Conservation (phyloP, 2,113 vertebrate species). For the Dendropsophus ebraccatus region DNA sequence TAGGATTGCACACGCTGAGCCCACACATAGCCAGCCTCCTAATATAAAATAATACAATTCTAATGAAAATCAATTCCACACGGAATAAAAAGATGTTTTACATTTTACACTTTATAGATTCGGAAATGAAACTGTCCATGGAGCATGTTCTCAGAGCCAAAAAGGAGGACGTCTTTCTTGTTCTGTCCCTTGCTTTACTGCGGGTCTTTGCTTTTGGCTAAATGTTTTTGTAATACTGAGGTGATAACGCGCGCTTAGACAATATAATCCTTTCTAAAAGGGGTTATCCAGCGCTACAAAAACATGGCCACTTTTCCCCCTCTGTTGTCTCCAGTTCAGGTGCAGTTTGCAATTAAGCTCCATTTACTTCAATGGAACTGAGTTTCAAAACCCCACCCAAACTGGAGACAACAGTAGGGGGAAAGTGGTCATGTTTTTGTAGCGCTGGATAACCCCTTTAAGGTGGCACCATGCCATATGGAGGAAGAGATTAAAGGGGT, state of each 20-base stretch:
- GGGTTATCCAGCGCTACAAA: too few species aligned
- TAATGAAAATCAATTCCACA: constrained; percentile 26
- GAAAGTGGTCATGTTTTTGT: too few species aligned
- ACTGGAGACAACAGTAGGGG: too few species aligned
- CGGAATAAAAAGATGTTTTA: constrained; percentile 14
- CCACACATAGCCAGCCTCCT: not conserved
- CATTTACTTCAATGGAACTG: too few species aligned
- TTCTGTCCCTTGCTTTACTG: constrained; percentile 39
- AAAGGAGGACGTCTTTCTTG: not conserved
- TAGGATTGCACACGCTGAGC: not conserved
- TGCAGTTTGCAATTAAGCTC: too few species aligned
- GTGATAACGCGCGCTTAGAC: constrained; percentile 63
- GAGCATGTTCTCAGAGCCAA: not conserved
- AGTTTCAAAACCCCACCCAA: too few species aligned
- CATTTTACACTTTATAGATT: constrained; percentile 2
- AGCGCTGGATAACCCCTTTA: too few species aligned
- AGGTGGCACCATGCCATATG: too few species aligned
- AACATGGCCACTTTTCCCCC: too few species aligned
- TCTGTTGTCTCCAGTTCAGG: too few species aligned
- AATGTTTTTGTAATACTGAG: constrained; percentile 62
- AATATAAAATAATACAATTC: constrained; percentile 37
- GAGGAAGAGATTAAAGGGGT: too few species aligned
- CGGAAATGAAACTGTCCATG: not conserved
- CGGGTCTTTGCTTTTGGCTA: constrained; percentile 56
- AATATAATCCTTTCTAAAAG: constrained; percentile 75